phyloP scores from a whole-genome alignment of 2,113 vertebrate species.

The Danionella cerebrum region DNA sequence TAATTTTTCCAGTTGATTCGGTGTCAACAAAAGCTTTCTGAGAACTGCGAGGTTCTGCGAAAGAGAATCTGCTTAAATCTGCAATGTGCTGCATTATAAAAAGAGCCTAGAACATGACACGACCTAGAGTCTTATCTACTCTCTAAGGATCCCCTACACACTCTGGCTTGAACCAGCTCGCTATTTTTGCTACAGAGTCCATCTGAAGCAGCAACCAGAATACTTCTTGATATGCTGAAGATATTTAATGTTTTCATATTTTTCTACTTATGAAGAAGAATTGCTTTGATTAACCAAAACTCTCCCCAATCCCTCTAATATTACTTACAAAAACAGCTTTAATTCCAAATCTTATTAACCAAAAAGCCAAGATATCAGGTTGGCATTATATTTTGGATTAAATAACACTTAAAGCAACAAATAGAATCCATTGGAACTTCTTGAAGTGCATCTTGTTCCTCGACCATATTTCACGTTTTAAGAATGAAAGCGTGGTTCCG shows the following conservation, averaged over 20 bases:
- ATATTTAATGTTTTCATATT: neutral
- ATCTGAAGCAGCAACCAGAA: neutral
- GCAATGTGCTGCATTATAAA: conserved; percentile 24
- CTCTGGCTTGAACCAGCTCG: neutral
- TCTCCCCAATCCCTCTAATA: too few relatives aligned
- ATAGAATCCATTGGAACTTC: too few relatives aligned
- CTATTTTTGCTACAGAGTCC: neutral
- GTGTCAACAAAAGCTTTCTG: neutral
- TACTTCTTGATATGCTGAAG: neutral
- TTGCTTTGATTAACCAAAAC: too few relatives aligned
- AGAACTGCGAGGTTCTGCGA: conserved; percentile 7
- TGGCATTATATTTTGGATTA: too few relatives aligned
- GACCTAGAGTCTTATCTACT: conserved; percentile 4
- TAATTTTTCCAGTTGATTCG: conserved; percentile 32
- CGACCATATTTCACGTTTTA: too few relatives aligned
- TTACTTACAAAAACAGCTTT: too few relatives aligned
- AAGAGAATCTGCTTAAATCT: conserved; percentile 7
- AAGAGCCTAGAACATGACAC: conserved; percentile 19
- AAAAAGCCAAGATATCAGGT: too few relatives aligned
- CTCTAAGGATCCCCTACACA: conserved; percentile 6
- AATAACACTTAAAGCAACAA: too few relatives aligned
- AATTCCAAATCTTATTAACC: too few relatives aligned
- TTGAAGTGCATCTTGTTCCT: too few relatives aligned
- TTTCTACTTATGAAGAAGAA: neutral
- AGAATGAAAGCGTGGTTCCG: too few relatives aligned